Conservation (phyloP, 2,888 invertebrate genomes). For the Sinopyrophorus schimmeli region DNA sequence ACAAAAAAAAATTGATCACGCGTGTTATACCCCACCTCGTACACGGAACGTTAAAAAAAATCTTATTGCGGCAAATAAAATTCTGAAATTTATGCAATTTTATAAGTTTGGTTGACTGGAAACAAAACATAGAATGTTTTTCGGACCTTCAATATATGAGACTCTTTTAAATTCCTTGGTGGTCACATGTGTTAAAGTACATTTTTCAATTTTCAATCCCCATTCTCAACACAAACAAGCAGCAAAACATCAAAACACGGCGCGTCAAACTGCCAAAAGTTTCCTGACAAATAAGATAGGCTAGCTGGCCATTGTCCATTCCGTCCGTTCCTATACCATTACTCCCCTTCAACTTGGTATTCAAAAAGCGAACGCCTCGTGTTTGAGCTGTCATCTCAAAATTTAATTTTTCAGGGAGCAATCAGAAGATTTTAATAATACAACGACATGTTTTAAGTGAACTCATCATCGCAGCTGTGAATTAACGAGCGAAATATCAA, state of each 20-base stretch:
- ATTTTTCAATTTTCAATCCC: conserved; percentile 31
- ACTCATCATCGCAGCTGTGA: conserved; percentile 45
- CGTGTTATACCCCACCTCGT: too few relatives aligned
- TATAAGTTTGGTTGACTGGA: too few relatives aligned
- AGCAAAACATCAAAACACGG: conserved; percentile 42
- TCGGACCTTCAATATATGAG: too few relatives aligned
- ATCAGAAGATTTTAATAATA: conserved; percentile 45
- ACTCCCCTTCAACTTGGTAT: conserved; percentile 44
- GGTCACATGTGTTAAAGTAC: conserved; percentile 23
- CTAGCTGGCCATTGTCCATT: conserved; percentile 46
- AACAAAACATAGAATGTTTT: too few relatives aligned
- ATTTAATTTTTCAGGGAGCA: conserved; percentile 43
- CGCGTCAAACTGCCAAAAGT: conserved; percentile 54
- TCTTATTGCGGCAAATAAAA: too few relatives aligned
- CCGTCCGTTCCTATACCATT: conserved; percentile 34
- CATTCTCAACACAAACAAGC: conserved; percentile 26
- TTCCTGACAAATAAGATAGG: conserved; percentile 52
- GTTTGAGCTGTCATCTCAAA: conserved; percentile 45
- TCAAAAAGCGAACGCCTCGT: conserved; percentile 44
- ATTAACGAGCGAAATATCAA: conserved; percentile 52
- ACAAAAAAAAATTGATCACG: too few relatives aligned
- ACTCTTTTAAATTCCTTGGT: conserved; percentile 14
- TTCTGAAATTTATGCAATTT: too few relatives aligned
- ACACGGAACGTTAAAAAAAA: too few relatives aligned
- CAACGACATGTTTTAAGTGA: conserved; percentile 46